Percentiles rank a stretch among this genome's conserved stretches.
phyloP scores from a whole-genome alignment of 2,888 invertebrate genomes.

The Drosophila cracens region DNA sequence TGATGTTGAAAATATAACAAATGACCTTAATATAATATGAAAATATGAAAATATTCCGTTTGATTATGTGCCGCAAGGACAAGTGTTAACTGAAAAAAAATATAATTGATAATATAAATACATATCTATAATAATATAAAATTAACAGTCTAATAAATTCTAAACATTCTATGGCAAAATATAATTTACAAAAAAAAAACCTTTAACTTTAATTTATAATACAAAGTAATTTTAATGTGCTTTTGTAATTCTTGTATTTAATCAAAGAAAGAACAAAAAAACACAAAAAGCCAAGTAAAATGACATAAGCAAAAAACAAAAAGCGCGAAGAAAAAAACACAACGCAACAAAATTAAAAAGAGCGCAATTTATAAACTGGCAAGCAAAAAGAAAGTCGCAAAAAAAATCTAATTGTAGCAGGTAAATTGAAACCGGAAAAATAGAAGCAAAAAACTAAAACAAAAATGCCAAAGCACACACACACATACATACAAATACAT shows the following conservation, averaged over 20 bases:
- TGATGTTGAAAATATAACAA: constrained; percentile 61
- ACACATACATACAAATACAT: not conserved
- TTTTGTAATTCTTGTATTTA: constrained; percentile 26
- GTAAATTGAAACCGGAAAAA: constrained; percentile 60
- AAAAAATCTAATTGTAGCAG: constrained; percentile 66
- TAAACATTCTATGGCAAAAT: not conserved
- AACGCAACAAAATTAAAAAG: constrained; percentile 43
- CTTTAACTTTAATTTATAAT: not conserved
- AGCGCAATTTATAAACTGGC: constrained; percentile 34
- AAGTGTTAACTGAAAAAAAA: constrained; percentile 31
- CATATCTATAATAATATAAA: not conserved
- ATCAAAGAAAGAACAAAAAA: constrained; percentile 17
- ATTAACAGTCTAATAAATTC: not conserved
- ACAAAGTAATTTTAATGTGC: not conserved
- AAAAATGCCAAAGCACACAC: constrained; percentile 30
- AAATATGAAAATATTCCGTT: constrained; percentile 47
- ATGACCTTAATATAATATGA: constrained; percentile 43
- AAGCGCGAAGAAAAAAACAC: constrained; percentile 24
- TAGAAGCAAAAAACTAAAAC: constrained; percentile 33
- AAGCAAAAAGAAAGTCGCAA: constrained; percentile 40
- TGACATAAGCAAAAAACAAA: constrained; percentile 67
- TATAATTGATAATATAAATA: not conserved
- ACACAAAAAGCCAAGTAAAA: constrained; percentile 42
- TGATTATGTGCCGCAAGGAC: constrained; percentile 56
- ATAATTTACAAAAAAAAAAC: not conserved